A percentile compares a stretch with the other conserved stretches of the same genome.
These are phyloP conservation scores for Colletes collaris DNA, from an alignment of 2,888 invertebrate species.

Conservation along the genomic window DNA sequence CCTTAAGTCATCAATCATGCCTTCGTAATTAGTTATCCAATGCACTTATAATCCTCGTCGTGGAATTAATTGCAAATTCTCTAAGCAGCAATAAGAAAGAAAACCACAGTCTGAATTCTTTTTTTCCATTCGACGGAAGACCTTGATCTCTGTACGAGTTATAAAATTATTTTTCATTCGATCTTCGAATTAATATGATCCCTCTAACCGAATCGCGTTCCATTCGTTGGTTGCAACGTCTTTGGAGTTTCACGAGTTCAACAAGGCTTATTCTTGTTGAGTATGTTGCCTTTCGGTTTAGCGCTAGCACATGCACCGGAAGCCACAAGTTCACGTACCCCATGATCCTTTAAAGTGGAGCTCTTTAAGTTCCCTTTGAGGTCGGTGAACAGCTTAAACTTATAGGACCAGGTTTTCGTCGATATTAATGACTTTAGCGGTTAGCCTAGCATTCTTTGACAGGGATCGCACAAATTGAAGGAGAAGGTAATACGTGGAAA, in stretches of 20 bases:
- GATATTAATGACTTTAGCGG: slow-evolving; percentile 47
- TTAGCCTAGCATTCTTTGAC: slow-evolving; percentile 41
- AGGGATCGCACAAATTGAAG: slow-evolving; percentile 5
- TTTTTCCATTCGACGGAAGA: no score
- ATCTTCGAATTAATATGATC: no score
- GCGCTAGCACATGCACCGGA: background rate
- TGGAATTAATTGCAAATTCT: no score
- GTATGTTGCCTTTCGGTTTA: slow-evolving; percentile 10
- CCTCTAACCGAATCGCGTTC: background rate
- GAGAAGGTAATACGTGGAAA: slow-evolving; percentile 10
- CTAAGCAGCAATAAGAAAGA: no score
- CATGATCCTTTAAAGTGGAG: slow-evolving; percentile 31
- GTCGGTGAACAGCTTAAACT: slow-evolving; percentile 36
- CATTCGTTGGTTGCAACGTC: slow-evolving; percentile 15
- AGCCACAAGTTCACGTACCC: slow-evolving; percentile 11
- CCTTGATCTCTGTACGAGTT: no score
- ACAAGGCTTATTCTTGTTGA: slow-evolving; percentile 25
- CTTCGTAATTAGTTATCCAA: no score
- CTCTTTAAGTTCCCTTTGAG: slow-evolving; percentile 41
- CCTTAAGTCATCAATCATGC: no score
- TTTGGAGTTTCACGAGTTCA: slow-evolving; percentile 26
- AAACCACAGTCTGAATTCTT: no score
- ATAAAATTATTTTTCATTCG: no score
- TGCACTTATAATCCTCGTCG: no score
- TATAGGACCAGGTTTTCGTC: slow-evolving; percentile 19